phyloP scores from a whole-genome alignment of 2,113 vertebrate species.

The Loxodonta africana region DNA sequence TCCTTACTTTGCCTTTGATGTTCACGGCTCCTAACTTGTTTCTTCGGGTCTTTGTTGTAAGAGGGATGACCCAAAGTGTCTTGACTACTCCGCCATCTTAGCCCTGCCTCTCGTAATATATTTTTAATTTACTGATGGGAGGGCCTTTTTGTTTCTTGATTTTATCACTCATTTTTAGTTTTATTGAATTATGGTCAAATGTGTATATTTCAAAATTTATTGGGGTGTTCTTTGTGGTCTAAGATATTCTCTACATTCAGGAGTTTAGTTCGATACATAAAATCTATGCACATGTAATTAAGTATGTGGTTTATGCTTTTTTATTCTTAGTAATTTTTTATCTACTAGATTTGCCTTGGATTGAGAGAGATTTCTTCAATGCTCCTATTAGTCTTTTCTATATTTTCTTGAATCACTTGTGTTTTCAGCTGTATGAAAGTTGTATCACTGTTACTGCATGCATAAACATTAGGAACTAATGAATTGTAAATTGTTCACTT shows the following conservation, averaged over 20 bases:
- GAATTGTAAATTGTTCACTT: not conserved
- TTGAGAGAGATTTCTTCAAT: not conserved
- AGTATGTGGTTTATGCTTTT: not conserved
- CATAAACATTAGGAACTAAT: not conserved
- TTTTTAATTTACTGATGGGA: not conserved
- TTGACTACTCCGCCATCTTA: no score
- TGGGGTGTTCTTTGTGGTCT: not conserved
- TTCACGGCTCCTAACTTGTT: no score
- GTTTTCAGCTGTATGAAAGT: constrained; percentile 7
- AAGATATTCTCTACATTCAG: not conserved
- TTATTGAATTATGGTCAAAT: not conserved
- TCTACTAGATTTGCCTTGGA: not conserved
- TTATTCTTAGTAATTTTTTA: not conserved
- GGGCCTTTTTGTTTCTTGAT: not conserved
- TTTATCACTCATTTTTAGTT: not conserved
- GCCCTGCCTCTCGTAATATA: no score
- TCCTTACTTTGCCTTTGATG: no score
- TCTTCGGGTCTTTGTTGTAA: no score
- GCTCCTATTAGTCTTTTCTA: not conserved
- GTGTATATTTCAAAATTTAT: not conserved
- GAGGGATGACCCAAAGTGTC: no score
- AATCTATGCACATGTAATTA: not conserved
- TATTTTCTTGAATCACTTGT: not conserved
- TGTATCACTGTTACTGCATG: not conserved
- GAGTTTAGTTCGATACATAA: not conserved